Percentiles rank a stretch among this genome's conserved stretches.
These are phyloP conservation scores for Characodon lateralis DNA, from an alignment of 2,797 vertebrate species.

Conservation along the genomic window DNA sequence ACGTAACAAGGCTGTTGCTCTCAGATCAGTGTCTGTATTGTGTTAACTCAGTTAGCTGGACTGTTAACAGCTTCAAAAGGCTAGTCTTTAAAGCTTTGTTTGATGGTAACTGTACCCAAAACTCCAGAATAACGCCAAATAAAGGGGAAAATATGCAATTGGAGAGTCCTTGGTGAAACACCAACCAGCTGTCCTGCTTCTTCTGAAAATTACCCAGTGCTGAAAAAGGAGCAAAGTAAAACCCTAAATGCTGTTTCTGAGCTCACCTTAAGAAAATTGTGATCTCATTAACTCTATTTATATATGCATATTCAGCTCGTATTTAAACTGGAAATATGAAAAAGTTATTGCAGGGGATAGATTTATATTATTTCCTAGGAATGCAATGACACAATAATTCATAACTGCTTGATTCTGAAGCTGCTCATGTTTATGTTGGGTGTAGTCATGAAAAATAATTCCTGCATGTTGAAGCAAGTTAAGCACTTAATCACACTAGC, in stretches of 20 bases:
- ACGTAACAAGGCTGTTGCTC: slow-evolving; percentile 55
- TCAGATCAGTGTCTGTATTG: slow-evolving; percentile 56
- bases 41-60: slow-evolving; percentile 48
- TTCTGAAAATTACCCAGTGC: neutral
- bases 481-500: neutral
- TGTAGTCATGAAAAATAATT: neutral
- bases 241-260: neutral
- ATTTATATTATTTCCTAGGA: neutral
- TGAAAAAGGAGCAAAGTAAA: neutral
- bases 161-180: neutral
- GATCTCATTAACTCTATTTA: neutral
- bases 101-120: neutral
- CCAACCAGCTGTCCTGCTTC: neutral
- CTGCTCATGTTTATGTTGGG: neutral
- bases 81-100: slow-evolving; percentile 33
- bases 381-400: neutral
- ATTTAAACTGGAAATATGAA: neutral
- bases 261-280: neutral
- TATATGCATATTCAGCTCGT: neutral
- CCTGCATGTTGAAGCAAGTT: slow-evolving; percentile 18
- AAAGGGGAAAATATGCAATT: neutral
- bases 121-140: neutral
- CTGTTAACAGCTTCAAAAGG: slow-evolving; percentile 38
- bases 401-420: neutral
- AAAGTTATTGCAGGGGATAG: neutral